A percentile compares a stretch with the other conserved stretches of the same genome.
Conservation (phyloP, 2,888 invertebrate species). For the Ditula angustiorana region DNA sequence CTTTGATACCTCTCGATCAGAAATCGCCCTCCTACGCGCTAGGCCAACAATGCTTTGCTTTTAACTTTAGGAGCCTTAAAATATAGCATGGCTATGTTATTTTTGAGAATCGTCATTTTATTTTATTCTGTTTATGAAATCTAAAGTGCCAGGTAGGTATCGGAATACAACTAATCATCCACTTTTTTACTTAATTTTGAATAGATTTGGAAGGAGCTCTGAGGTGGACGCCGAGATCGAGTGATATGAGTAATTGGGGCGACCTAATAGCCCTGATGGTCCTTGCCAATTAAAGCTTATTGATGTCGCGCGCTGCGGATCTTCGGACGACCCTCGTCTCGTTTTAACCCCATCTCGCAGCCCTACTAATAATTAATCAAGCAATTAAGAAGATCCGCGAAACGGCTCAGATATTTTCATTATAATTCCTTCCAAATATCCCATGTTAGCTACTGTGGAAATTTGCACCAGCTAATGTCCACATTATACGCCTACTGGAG, state of each 20-base stretch:
- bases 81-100: conserved; percentile 6
- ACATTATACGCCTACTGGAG: conserved; percentile 51
- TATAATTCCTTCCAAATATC: conserved; percentile 51
- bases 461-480: conserved; percentile 48
- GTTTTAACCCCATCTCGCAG: conserved; percentile 76
- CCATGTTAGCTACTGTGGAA: conserved; percentile 42
- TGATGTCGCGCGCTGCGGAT: conserved; percentile 77
- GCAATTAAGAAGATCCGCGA: conserved; percentile 73
- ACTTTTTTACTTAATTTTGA: neutral
- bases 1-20: no score
- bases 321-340: conserved; percentile 78
- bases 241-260: conserved; percentile 76
- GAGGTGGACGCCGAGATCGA: conserved; percentile 45
- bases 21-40: no score
- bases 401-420: conserved; percentile 64
- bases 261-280: conserved; percentile 76
- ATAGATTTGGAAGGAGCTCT: neutral
- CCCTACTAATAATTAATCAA: conserved; percentile 82
- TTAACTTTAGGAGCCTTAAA: no score
- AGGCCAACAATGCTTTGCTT: no score
- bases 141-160: no score
- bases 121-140: no score
- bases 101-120: neutral
- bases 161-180: neutral
- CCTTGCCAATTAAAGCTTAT: conserved; percentile 80